Percentiles rank a stretch among this genome's conserved stretches.
Evolutionary conservation across 37 sponge, comb jelly and placozoan genomes (phyloP).

Genomic region (Lycopodina hypogea): DNA sequence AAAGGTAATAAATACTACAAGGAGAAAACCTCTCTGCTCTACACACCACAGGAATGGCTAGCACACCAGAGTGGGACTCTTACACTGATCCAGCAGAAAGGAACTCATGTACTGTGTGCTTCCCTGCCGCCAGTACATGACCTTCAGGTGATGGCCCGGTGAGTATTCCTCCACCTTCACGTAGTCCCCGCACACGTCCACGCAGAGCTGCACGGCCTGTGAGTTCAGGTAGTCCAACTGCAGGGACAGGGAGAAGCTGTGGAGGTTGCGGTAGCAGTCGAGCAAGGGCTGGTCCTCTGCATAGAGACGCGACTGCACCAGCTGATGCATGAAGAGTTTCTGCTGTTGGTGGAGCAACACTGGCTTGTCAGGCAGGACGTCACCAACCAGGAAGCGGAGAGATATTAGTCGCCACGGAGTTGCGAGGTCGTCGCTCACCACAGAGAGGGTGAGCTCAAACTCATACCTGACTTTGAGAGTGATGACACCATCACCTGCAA

Average conservation of each 20-base stretch:
- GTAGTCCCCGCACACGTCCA: constrained; percentile 37
- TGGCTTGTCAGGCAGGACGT: constrained; percentile 44
- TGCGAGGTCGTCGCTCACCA: constrained; percentile 79
- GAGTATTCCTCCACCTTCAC: constrained; percentile 67
- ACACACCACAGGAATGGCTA: no score
- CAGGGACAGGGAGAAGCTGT: constrained; percentile 71
- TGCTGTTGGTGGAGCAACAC: constrained; percentile 43
- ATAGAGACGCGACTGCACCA: constrained; percentile 85
- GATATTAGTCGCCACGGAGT: constrained; percentile 85
- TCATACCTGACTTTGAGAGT: constrained; percentile 73
- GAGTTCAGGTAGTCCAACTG: constrained; percentile 66
- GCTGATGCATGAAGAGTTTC: constrained; percentile 62
- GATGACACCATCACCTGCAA: constrained; percentile 71
- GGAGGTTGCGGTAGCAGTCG: constrained; percentile 61
- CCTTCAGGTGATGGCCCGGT: constrained; percentile 38
- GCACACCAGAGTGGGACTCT: no score
- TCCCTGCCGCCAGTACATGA: constrained; percentile 56
- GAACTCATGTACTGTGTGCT: constrained; percentile 22
- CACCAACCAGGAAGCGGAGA: constrained; percentile 64
- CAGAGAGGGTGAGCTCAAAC: constrained; percentile 77
- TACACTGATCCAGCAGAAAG: constrained; percentile 34
- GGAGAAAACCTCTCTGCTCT: no score
- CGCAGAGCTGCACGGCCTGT: constrained; percentile 38
- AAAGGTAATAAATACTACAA: no score
- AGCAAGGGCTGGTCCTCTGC: constrained; percentile 58